Evolutionary conservation across 2,888 invertebrate genomes (phyloP), one percentile per base, ranked within the genome.

Genomic region (Diogma glabrata): DNA sequence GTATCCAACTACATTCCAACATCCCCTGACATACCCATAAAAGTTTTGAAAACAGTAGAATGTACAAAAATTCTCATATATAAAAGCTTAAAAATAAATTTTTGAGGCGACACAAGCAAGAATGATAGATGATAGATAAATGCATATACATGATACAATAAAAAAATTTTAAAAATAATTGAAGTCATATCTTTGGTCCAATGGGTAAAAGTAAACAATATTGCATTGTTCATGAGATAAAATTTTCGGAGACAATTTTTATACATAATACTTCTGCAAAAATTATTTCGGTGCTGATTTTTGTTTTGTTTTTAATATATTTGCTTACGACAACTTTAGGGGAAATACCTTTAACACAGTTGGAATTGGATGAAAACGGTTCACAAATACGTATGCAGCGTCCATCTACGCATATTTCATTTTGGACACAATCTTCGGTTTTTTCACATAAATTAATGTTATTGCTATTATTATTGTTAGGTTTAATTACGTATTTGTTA

Each of bases 401-500:
- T 60, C 74, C 74, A 62, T 71, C 69, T 58, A 74, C 68, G 67
- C 82, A 83, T 56, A 74, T 73, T 67, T 82, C 78, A 58, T 71
- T 71, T 59, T 71, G 66, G 58, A 71, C 71, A 67, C 83, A 83
- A 63, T 82, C 79, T n/a, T n/a, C n/a, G n/a, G 69, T 67, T 60
- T 69, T 70, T 72, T 82, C 82, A 60, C 67, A 60, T 61, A 65
- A 67, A 61, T 65, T 64, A 63, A 68, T 67, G 47, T 24, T 24
- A 7, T 7, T 48, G 36, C 28, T 22, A 53, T 48, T 47, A 52
- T 55, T 38, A 55, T 59, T 23, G 53, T 50, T 16, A 7, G 14
- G 12, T 36, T 7, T 36, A 8, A 12, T 3, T 7, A 14, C 14
- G 33, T 51, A 51, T 52, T 53, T 28, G 54, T 54, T 36, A 47